Conservation (phyloP, 2,113 vertebrate genomes). For the Neotragus pygmaeus region DNA sequence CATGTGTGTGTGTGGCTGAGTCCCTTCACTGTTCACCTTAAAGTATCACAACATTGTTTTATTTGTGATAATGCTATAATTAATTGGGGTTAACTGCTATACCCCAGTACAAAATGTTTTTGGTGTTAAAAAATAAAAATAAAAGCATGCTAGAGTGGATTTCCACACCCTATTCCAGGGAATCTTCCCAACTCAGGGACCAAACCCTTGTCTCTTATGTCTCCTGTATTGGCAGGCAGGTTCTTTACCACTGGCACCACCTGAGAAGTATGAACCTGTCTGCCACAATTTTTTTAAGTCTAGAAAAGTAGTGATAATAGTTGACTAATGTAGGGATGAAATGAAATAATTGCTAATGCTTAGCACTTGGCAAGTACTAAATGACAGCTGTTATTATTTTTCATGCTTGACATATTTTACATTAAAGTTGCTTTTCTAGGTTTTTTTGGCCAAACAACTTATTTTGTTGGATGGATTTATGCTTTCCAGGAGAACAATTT, state of each 20-base stretch:
- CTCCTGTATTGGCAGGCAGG: neutral
- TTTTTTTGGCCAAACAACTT: neutral
- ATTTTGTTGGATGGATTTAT: slow-evolving; percentile 20
- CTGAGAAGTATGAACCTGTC: neutral
- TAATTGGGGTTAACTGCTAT: neutral
- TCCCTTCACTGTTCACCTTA: neutral
- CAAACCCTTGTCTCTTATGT: neutral
- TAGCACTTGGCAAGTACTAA: neutral
- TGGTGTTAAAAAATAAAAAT: neutral
- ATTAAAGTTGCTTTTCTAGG: neutral
- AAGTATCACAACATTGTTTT: neutral
- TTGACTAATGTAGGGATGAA: neutral
- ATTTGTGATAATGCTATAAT: neutral
- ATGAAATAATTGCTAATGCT: neutral
- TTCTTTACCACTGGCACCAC: neutral
- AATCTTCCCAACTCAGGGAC: neutral
- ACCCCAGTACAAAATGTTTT: neutral
- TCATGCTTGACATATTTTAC: neutral
- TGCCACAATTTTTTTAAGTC: neutral
- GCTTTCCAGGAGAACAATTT: neutral
- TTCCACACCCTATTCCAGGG: neutral
- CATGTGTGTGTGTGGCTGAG: neutral
- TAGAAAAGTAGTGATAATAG: neutral
- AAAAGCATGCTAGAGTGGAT: neutral
- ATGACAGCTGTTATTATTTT: neutral